phyloP scores from a whole-genome alignment of 1,140 invertebrate species.

The Hetaerina americana region DNA sequence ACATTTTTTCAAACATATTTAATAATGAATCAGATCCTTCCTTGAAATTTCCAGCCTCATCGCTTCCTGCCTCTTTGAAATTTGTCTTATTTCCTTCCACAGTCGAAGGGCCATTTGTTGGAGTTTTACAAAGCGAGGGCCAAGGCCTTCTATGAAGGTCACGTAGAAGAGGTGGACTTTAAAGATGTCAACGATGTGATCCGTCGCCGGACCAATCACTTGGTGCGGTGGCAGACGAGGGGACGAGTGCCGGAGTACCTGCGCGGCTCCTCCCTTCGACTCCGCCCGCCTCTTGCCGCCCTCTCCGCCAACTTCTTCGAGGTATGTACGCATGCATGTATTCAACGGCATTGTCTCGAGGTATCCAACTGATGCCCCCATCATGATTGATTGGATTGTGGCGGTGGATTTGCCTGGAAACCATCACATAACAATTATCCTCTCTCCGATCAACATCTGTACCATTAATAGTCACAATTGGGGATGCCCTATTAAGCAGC shows the following conservation, averaged over 20 bases:
- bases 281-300: slow-evolving; percentile 59
- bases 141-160: slow-evolving; percentile 70
- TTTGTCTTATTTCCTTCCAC: slow-evolving; percentile 6
- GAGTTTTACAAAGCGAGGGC: slow-evolving; percentile 75
- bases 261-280: slow-evolving; percentile 45
- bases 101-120: slow-evolving; percentile 56
- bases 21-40: no score
- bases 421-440: no score
- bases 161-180: slow-evolving; percentile 71
- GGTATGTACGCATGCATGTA: no score
- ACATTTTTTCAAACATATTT: no score
- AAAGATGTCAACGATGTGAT: slow-evolving; percentile 62
- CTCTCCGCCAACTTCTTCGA: slow-evolving; percentile 67
- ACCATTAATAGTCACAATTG: no score
- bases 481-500: no score
- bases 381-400: no score
- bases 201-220: slow-evolving; percentile 56
- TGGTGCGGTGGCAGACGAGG: slow-evolving; percentile 62
- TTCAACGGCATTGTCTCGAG: no score
- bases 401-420: no score
- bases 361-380: no score
- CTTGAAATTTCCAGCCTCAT: neutral
- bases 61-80: neutral
- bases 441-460: no score
- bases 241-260: slow-evolving; percentile 62